These are phyloP conservation scores for Carcharodon carcharias DNA, from an alignment of 2,797 vertebrate genomes.

Conservation along the genomic window DNA sequence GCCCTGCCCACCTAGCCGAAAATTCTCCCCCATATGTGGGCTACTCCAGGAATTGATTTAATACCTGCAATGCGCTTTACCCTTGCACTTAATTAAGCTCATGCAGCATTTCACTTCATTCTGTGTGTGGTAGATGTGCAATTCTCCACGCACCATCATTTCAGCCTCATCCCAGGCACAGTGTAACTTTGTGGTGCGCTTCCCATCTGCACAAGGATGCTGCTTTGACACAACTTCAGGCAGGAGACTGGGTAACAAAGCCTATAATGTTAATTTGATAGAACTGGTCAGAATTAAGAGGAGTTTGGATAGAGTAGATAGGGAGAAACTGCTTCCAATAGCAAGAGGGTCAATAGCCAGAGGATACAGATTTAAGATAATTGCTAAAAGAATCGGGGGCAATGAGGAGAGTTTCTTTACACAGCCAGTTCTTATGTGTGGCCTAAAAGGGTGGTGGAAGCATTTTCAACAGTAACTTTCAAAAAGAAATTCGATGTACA, in stretches of 20 bases:
- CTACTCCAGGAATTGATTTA: not conserved
- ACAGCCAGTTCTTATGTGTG: not conserved
- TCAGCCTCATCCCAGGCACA: too few relatives aligned
- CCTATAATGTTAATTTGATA: not conserved
- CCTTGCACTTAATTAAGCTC: not conserved
- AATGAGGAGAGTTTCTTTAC: not conserved
- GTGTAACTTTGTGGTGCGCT: not conserved
- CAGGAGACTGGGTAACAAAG: not conserved
- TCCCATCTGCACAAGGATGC: not conserved
- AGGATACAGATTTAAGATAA: too few relatives aligned
- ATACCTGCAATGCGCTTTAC: not conserved
- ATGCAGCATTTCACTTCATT: not conserved
- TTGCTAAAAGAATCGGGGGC: not conserved
- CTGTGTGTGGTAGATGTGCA: not conserved
- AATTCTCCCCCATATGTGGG: not conserved
- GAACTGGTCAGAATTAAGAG: not conserved
- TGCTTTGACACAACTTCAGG: not conserved
- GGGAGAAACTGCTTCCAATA: too few relatives aligned
- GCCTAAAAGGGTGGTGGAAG: not conserved
- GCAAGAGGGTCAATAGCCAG: too few relatives aligned
- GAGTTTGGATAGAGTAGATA: too few relatives aligned
- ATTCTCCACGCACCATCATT: not conserved
- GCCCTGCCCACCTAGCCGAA: too few relatives aligned
- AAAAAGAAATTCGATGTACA: not conserved
- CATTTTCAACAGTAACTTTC: not conserved